Evolutionary conservation across 2,797 vertebrate genomes (phyloP), one percentile per base, ranked within the genome.

Genomic region (Tarsius wallacei): DNA sequence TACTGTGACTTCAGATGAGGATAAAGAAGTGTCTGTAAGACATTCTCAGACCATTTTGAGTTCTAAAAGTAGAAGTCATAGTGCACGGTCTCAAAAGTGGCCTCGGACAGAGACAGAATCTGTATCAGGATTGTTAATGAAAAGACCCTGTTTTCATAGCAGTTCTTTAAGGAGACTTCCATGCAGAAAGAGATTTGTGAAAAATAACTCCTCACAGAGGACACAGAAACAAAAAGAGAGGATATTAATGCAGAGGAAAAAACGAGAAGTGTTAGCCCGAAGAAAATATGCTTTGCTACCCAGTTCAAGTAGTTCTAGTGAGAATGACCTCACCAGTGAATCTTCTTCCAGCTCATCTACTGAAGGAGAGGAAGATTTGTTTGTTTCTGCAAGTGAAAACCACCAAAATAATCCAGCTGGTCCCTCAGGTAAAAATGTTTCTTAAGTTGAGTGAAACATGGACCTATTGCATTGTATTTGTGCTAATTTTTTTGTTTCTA

Each of bases 1-100:
- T 98, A 99, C 99, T n/a, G 99, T 99, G 63, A 99, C 99, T 93
- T 99, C 99, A 2, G 99, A 99, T 93, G 99, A 99, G n/a, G 99
- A 99, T 64, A 99, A 99, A 87, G 99, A 98, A 92, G 87, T 96
- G 96, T 96, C 99, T 47, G 97, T 98, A 47, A 98, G 98, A 97
- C 99, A 98, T 96, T 94, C 99, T 82, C 99, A 99, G 97, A 95
- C 98, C 96, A 98, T 98, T 96, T 55, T 99, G 98, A 99, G 78
- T 93, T 68, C 98, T 80, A 97, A 98, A 42, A 97, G 98, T 90
- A 99, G 99, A 98, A 99, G 99, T 99, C 99, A 99, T 14, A 98
- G 99, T 47, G 99, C 98, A 91, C 99, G 99, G 97, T 99, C 99
- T 61, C 99, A 99, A 33, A 99, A 99, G 98, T 99, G 99, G 99